Percentiles rank a stretch among this genome's conserved stretches.
phyloP scores from a whole-genome alignment of 2,113 vertebrate species.

The Psittacara wagleri region DNA sequence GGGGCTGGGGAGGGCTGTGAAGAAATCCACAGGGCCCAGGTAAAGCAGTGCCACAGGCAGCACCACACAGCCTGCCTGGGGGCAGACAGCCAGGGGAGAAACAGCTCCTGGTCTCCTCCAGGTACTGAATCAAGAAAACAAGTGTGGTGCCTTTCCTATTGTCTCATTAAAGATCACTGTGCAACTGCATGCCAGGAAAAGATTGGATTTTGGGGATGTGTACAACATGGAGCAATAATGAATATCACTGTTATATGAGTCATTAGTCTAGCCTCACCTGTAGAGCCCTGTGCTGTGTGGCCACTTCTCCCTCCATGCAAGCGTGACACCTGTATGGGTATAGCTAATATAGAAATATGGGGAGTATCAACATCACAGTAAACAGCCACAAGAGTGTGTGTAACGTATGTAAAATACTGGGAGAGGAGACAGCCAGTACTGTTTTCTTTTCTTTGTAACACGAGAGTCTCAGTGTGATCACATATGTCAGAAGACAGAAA shows the following conservation, averaged over 20 bases:
- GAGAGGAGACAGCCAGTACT: background rate
- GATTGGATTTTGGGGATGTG: background rate
- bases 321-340: accelerated
- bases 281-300: background rate
- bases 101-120: no score
- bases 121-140: background rate
- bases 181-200: background rate
- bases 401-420: accelerated
- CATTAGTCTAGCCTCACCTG: background rate
- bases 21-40: background rate
- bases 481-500: background rate
- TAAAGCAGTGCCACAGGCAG: background rate
- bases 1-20: background rate
- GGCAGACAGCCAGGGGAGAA: no score
- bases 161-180: background rate
- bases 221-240: accelerated
- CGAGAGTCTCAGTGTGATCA: background rate
- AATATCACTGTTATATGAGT: no score
- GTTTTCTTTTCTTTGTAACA: background rate
- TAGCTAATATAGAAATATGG: no score
- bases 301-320: background rate
- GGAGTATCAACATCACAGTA: accelerated
- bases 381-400: accelerated
- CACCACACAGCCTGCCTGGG: background rate
- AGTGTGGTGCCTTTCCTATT: background rate